Evolutionary conservation across 2,797 vertebrate species (phyloP).

Genomic region (Chlorospingus semifuscus): DNA sequence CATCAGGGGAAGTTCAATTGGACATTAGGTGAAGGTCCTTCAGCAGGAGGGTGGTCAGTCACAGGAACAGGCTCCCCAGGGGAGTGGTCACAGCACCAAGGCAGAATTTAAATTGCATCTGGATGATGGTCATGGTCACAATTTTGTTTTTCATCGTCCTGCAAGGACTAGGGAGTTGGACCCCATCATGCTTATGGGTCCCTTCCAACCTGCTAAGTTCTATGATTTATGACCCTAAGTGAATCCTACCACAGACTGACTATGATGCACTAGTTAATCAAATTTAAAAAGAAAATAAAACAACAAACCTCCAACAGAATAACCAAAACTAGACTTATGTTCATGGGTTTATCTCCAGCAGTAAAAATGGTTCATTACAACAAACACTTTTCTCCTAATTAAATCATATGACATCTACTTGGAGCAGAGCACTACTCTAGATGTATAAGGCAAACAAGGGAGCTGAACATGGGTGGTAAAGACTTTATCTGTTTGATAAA

Average conservation of each 20-base stretch:
- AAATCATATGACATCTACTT: background rate
- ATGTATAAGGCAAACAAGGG: background rate
- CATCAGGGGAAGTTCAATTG: fast-evolving
- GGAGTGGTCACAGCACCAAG: background rate
- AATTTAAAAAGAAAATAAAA: background rate
- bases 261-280: background rate
- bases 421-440: background rate
- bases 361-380: background rate
- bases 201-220: background rate
- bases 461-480: background rate
- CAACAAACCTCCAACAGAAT: background rate
- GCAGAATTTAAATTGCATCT: background rate
- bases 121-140: background rate
- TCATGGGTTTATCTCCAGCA: background rate
- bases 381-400: background rate
- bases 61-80: background rate
- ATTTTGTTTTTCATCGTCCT: fast-evolving
- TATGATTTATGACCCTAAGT: background rate
- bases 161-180: background rate
- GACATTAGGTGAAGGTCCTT: background rate
- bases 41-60: background rate
- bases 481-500: slow-evolving; percentile 1
- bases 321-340: background rate
- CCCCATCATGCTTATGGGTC: background rate
- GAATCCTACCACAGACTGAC: background rate